Base-by-base conservation (phyloP, 2,113 vertebrate genomes). In the Xiphorhynchus elegans region DNA sequence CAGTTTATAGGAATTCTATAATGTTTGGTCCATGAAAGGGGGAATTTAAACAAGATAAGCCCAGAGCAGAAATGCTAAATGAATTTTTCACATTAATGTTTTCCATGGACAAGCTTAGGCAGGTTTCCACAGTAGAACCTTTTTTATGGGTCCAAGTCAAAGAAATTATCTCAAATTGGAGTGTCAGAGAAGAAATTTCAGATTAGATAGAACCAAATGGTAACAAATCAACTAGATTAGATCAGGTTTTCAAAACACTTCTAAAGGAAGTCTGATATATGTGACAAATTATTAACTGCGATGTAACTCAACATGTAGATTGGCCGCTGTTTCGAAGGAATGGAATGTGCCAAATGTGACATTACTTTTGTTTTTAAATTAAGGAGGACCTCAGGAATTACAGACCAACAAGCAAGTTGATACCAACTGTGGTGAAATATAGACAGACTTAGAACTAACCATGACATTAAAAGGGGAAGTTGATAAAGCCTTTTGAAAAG, bases 1-100 rank as follows among this genome's bases (percentile, higher is more conserved):
- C 17, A 55, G 42, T 95, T 94, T 95, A 95, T 58, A 92, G 72
- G 55, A 50, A 63, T 91, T 96, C 78, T 88, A 40, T 83, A 92
- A 85, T 74, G 50, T 74, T 93, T 81, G 76, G 50, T 18, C 59
- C 92, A 67, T 90, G 78, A 93, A 93, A 84, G 50, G 63, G 59
- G 86, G 4, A 23, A 44, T 70, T 94, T 93, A 70, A 86, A 90
- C 63, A 64, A 93, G 79, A 90, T 92, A 88, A 95, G 88, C 90
- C 88, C 86, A 92, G 42, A 96, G 94, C 83, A 93, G 72, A 96
- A 95, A 84, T 33, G 63, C 55, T 90, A 89, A 92, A 90, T 81
- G 16, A 95, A 67, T 92, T 95, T 94, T 96, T 95, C 67, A 72
- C 33, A 20, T 88, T 90, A 80, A 77, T 58, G 55, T 77, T 94